Conservation (phyloP, 2,113 vertebrate genomes). For the Trematocara macrostoma region DNA sequence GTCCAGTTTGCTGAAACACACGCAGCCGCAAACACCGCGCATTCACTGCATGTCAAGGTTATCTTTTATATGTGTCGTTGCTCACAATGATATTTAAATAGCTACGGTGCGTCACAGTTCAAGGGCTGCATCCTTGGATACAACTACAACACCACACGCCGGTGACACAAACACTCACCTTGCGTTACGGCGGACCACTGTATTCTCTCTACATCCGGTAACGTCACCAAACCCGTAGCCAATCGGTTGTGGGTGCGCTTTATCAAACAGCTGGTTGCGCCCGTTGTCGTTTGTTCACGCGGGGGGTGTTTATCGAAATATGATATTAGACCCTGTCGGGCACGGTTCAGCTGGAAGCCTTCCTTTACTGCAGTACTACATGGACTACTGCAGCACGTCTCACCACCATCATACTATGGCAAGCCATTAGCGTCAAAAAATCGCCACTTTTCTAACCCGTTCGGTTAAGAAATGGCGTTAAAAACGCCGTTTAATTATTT, state of each 20-base stretch:
- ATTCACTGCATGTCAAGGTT: not conserved
- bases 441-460: no score
- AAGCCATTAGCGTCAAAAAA: no score
- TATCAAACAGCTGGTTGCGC: fast-evolving
- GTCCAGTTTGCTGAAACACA: not conserved
- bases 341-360: not conserved
- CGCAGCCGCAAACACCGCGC: not conserved
- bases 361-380: not conserved
- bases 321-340: not conserved
- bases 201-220: not conserved
- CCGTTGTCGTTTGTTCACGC: not conserved
- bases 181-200: not conserved
- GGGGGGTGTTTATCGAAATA: fast-evolving
- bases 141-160: fast-evolving
- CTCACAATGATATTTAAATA: not conserved
- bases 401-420: not conserved
- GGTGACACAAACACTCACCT: not conserved
- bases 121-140: fast-evolving
- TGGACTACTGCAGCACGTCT: not conserved
- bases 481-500: no score
- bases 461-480: no score
- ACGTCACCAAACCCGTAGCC: not conserved
- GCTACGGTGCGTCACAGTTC: not conserved
- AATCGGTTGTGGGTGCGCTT: not conserved
- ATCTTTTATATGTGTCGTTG: fast-evolving